phyloP scores from a whole-genome alignment of 2,797 vertebrate species.

The Toxotes lorentzi region DNA sequence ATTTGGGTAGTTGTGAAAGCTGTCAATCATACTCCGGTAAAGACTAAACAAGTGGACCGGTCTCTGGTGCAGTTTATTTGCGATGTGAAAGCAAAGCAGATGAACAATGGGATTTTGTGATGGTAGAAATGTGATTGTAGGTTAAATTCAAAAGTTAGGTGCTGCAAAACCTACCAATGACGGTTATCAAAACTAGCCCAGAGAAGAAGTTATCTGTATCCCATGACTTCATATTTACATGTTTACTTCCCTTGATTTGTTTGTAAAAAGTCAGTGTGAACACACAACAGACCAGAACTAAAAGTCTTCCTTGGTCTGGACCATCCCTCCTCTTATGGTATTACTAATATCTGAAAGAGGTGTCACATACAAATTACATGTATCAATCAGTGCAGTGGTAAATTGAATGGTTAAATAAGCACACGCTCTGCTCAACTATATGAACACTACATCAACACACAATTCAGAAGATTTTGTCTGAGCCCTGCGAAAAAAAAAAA shows the following conservation, averaged over 20 bases:
- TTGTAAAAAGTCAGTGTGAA: not conserved
- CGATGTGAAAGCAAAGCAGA: not conserved
- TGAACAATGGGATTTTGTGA: not conserved
- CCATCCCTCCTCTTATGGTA: not conserved
- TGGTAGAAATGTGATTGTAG: not conserved
- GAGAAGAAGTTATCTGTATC: not conserved
- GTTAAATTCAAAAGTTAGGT: not conserved
- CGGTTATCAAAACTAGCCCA: not conserved
- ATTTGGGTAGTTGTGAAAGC: not conserved
- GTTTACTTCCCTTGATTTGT: not conserved
- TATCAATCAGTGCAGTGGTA: too few species aligned
- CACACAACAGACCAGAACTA: not conserved
- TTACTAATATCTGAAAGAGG: not conserved
- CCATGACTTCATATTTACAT: not conserved
- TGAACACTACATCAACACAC: not conserved
- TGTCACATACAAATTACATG: too few species aligned
- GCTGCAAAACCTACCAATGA: not conserved
- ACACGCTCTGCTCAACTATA: not conserved
- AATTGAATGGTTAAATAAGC: too few species aligned
- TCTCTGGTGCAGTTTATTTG: not conserved
- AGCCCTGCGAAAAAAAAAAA: not conserved
- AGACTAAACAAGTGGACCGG: not conserved
- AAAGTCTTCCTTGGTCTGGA: not conserved
- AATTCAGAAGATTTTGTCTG: conserved; percentile 12
- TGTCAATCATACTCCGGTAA: not conserved